Base-by-base conservation (phyloP, 2,888 invertebrate genomes). In the Alcis repandata region DNA sequence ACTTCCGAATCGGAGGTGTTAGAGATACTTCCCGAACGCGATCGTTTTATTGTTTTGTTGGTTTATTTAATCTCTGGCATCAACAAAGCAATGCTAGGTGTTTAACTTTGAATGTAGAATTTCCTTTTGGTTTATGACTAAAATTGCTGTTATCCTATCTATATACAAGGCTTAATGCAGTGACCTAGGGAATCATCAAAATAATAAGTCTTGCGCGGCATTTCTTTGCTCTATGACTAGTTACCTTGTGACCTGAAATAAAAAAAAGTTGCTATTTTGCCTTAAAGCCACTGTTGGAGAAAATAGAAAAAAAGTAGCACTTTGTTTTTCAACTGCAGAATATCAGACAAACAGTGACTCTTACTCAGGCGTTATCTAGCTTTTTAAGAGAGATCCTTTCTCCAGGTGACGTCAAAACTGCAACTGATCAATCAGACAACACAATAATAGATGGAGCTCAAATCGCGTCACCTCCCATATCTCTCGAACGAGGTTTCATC, bases 1-100 rank as follows among this genome's bases (percentile, higher is more conserved):
- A 84, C 83, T 87, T 87, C 88, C 86, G 84, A 85, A 81, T 75
- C 77, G 59, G 71, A 75, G 71, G 74, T 78, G 79, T 73, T 77
- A 48, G 63, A 77, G 79, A 79, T 82, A 82, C 80, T 83, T 86
- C 84, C 82, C 78, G 51, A 48, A 60, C 33, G 52, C 22, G 38
- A 45, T 41, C 45, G 36, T 48, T 48, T 38, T 43, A 54, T 62
- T 62, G 56, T 57, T 53, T 63, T 66, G 63, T 63, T 51, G 41
- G 46, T 36, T 64, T 49, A 59, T 41, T 64, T 52, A 59, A 53
- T 58, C 41, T 72, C 63, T 60, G 11, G 40, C 32, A 56, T 53
- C 61, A 36, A 15, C 33, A 32, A 54, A 54, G 32, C 19, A 36
- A 45, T 45, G 33, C 33, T 45, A 33, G 2, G 43, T 20, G 22